phyloP scores from a whole-genome alignment of 2,113 vertebrate genomes.

The Perca fluviatilis region DNA sequence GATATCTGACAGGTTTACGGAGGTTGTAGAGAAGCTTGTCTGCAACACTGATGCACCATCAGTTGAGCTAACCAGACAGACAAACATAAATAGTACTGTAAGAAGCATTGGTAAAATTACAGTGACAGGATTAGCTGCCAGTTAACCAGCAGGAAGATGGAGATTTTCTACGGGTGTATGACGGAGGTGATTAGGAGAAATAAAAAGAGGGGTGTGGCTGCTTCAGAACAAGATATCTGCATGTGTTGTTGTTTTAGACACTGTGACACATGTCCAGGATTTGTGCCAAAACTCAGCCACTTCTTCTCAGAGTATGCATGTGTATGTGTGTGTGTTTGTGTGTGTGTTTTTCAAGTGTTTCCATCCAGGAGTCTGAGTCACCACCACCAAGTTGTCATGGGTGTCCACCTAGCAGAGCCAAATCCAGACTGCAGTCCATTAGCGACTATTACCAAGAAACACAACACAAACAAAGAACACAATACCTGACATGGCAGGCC shows the following conservation, averaged over 20 bases:
- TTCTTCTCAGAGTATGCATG: neutral
- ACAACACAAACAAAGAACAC: conserved; percentile 37
- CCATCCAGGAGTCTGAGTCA: conserved; percentile 54
- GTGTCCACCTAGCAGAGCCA: conserved; percentile 33
- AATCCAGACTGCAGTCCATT: conserved; percentile 44
- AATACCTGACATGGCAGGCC: neutral
- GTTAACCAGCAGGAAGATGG: neutral
- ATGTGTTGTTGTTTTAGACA: conserved; percentile 44
- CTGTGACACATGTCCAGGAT: conserved; percentile 40
- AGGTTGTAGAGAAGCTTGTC: conserved; percentile 32
- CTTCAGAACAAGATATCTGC: neutral
- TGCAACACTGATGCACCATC: neutral
- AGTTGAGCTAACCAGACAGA: conserved; percentile 2
- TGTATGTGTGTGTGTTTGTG: neutral
- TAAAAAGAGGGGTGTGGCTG: neutral
- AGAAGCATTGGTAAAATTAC: neutral
- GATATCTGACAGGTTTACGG: conserved; percentile 27
- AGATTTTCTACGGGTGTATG: neutral
- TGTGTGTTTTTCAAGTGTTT: conserved; percentile 13
- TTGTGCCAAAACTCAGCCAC: conserved; percentile 26
- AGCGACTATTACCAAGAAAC: conserved; percentile 35
- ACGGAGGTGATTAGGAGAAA: neutral
- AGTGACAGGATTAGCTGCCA: neutral
- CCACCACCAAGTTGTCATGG: conserved; percentile 41
- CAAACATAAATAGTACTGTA: neutral